These are phyloP conservation scores for Scrobipalpa costella DNA, from an alignment of 2,888 invertebrate species.

Conservation along the genomic window DNA sequence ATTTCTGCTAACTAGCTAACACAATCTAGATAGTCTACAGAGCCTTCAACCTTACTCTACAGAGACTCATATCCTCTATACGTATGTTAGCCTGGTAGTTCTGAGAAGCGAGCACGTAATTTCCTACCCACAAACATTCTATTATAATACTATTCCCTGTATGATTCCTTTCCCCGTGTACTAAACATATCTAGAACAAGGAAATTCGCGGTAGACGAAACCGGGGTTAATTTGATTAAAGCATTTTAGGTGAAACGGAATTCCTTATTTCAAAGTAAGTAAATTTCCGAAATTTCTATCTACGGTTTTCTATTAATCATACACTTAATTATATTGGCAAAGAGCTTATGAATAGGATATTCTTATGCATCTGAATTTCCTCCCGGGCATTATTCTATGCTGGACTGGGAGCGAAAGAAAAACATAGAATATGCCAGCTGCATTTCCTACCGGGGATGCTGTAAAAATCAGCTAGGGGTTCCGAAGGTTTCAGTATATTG, in stretches of 20 bases:
- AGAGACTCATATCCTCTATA: not conserved
- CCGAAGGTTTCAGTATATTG: too few relatives aligned
- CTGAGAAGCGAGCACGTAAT: constrained; percentile 14
- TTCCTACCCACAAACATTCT: constrained; percentile 19
- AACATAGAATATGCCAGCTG: too few relatives aligned
- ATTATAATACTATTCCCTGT: not conserved
- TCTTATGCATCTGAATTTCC: too few relatives aligned
- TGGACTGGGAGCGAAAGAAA: too few relatives aligned
- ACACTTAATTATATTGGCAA: too few relatives aligned
- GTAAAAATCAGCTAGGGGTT: too few relatives aligned
- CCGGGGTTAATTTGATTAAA: constrained; percentile 19
- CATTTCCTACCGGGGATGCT: too few relatives aligned
- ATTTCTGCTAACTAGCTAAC: too few relatives aligned
- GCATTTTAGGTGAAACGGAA: constrained; percentile 8
- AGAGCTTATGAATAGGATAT: too few relatives aligned
- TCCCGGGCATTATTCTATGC: too few relatives aligned
- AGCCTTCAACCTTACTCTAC: not conserved
- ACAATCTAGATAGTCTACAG: not conserved
- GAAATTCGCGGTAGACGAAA: constrained; percentile 19
- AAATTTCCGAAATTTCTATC: too few relatives aligned
- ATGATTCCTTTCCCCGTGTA: not conserved
- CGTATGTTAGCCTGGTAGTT: constrained; percentile 3
- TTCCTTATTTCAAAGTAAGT: not conserved
- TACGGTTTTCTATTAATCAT: too few relatives aligned
- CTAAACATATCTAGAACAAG: constrained; percentile 19